These are phyloP conservation scores for Myrmophylax atrothorax DNA, from an alignment of 2,113 vertebrate genomes.

Conservation along the genomic window DNA sequence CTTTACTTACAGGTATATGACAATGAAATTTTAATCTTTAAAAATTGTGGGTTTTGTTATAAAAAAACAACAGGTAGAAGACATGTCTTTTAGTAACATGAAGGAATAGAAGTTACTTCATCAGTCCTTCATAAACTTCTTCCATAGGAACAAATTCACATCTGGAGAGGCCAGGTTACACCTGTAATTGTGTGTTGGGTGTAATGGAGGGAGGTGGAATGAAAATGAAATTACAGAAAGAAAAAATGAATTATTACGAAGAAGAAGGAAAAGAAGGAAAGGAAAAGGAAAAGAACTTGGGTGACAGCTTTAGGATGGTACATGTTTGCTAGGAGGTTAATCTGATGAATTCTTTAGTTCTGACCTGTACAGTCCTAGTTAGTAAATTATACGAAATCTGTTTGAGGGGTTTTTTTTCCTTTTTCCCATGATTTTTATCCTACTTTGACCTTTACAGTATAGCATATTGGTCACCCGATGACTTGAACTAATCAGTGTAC, in stretches of 20 bases:
- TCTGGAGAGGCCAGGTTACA: not conserved
- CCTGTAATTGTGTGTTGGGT: accelerated
- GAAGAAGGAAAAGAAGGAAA: not conserved
- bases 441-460: not conserved
- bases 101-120: not conserved
- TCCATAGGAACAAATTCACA: not conserved
- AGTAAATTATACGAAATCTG: not conserved
- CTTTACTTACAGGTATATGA: not conserved
- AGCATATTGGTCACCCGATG: not conserved
- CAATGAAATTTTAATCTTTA: not conserved
- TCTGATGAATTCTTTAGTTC: not conserved
- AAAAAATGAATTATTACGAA: not conserved
- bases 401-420: not conserved
- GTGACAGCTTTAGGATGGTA: not conserved
- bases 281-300: not conserved
- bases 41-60: not conserved
- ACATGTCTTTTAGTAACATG: accelerated
- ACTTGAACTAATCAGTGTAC: not conserved
- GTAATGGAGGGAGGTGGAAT: not conserved
- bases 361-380: not conserved
- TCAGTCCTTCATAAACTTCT: not conserved
- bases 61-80: not conserved
- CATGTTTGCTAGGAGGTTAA: not conserved
- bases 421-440: not conserved
- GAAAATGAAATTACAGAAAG: not conserved